A percentile compares a stretch with the other conserved stretches of the same genome.
Conservation (phyloP, 2,113 vertebrate species). For the Pungitius pungitius region DNA sequence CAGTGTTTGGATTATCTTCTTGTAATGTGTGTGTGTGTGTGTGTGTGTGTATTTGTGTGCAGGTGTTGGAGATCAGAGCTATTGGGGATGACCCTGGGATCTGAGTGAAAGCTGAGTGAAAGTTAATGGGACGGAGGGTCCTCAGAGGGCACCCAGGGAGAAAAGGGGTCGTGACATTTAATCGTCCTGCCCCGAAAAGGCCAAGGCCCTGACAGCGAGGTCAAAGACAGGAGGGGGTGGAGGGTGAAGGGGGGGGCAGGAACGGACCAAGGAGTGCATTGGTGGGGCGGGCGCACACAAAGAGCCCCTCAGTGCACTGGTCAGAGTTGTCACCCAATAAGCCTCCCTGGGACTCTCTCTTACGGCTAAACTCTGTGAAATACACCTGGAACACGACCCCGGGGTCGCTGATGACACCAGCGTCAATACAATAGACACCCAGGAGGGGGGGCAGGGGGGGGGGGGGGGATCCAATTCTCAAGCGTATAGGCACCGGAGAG, state of each 20-base stretch:
- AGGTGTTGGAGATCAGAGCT: slow-evolving; percentile 67
- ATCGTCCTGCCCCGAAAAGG: slow-evolving; percentile 63
- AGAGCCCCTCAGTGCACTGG: slow-evolving; percentile 56
- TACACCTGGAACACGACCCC: slow-evolving; percentile 55
- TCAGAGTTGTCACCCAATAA: slow-evolving; percentile 59
- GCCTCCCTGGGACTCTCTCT: slow-evolving; percentile 34
- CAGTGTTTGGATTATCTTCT: slow-evolving; percentile 24
- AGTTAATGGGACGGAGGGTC: slow-evolving; percentile 70
- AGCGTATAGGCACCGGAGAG: slow-evolving; percentile 20
- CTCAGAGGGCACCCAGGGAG: slow-evolving; percentile 51
- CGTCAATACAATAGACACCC: slow-evolving; percentile 16
- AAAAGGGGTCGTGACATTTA: slow-evolving; percentile 74
- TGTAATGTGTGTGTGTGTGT: slow-evolving; percentile 23
- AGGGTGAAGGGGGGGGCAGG: slow-evolving; percentile 21
- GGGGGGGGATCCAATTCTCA: not conserved
- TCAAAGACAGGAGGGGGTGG: slow-evolving; percentile 8
- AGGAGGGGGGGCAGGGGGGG: too few species aligned
- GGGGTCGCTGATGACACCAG: slow-evolving; percentile 31
- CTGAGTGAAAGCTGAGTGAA: slow-evolving; percentile 72
- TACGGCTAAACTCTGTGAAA: slow-evolving; percentile 35
- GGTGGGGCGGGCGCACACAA: slow-evolving; percentile 70
- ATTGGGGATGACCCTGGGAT: slow-evolving; percentile 44
- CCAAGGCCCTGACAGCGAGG: slow-evolving; percentile 68
- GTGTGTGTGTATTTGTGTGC: slow-evolving; percentile 41
- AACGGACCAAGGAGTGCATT: slow-evolving; percentile 51